Conservation (phyloP, 1,140 invertebrate species). For the Scylla paramamosain region DNA sequence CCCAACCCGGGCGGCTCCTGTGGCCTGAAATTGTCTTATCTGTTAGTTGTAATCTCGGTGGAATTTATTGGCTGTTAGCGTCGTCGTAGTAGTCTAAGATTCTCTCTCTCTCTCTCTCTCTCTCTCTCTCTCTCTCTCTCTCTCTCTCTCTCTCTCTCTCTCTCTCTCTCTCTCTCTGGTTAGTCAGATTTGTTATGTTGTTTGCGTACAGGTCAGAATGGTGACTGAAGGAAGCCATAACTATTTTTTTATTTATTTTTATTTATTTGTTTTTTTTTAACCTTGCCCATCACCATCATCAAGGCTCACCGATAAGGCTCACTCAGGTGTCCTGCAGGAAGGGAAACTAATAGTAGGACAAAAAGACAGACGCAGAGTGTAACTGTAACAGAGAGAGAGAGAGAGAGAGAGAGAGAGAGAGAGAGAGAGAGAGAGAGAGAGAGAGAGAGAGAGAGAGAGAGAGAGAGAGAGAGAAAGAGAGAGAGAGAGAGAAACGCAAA, state of each 20-base stretch:
- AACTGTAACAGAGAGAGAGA: too few relatives aligned
- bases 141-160: neutral
- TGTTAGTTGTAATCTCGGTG: neutral
- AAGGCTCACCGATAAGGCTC: too few relatives aligned
- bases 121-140: neutral
- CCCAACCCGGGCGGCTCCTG: neutral
- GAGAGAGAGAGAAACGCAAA: too few relatives aligned
- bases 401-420: too few relatives aligned
- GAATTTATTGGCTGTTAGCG: neutral
- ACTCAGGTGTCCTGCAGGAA: too few relatives aligned
- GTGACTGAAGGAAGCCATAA: neutral
- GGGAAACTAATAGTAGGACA: too few relatives aligned
- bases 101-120: constrained; percentile 14
- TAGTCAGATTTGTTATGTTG: neutral
- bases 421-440: too few relatives aligned
- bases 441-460: too few relatives aligned
- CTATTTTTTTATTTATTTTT: neutral
- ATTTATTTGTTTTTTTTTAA: neutral
- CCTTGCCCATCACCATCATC: neutral
- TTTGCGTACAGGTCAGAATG: neutral
- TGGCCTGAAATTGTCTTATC: neutral
- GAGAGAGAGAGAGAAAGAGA: too few relatives aligned
- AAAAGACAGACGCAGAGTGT: too few relatives aligned
- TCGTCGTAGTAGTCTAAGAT: neutral
- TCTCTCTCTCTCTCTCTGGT: neutral